phyloP scores from a whole-genome alignment of 2,113 vertebrate genomes.

The Jacana jacana region DNA sequence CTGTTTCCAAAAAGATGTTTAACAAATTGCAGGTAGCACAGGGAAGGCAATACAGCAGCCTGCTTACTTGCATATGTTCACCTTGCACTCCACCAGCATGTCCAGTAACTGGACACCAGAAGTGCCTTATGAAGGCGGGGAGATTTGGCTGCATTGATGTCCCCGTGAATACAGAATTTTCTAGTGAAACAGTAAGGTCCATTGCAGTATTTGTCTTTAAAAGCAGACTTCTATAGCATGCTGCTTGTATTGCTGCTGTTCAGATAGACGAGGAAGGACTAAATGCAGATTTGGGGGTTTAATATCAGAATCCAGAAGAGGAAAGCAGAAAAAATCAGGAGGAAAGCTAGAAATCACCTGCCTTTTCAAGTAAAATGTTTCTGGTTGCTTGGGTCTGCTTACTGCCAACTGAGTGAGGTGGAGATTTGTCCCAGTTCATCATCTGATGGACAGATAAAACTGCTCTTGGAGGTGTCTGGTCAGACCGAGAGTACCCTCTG shows the following conservation, averaged over 20 bases:
- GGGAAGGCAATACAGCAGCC: not conserved
- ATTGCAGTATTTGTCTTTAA: not conserved
- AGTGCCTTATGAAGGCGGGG: not conserved
- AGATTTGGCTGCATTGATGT: not conserved
- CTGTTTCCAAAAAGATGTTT: not conserved
- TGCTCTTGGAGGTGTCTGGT: not conserved
- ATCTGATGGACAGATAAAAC: not conserved
- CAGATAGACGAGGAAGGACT: not conserved
- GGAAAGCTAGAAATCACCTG: not conserved
- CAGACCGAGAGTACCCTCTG: not conserved
- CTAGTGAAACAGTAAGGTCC: not conserved
- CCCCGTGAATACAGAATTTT: not conserved
- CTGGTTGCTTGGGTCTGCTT: not conserved
- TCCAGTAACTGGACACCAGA: not conserved
- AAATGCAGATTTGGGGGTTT: not conserved
- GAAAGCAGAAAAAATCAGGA: not conserved
- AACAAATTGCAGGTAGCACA: not conserved
- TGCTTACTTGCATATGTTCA: not conserved
- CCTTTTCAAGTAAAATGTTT: not conserved
- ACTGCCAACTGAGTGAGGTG: not conserved
- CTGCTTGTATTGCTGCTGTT: not conserved
- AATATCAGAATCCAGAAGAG: not conserved
- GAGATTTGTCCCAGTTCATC: not conserved
- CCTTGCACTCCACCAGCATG: not conserved
- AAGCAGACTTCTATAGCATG: not conserved